Evolutionary conservation across 2,888 invertebrate species (phyloP), one percentile per base, ranked within the genome.

Genomic region (Pyrrhia umbra): DNA sequence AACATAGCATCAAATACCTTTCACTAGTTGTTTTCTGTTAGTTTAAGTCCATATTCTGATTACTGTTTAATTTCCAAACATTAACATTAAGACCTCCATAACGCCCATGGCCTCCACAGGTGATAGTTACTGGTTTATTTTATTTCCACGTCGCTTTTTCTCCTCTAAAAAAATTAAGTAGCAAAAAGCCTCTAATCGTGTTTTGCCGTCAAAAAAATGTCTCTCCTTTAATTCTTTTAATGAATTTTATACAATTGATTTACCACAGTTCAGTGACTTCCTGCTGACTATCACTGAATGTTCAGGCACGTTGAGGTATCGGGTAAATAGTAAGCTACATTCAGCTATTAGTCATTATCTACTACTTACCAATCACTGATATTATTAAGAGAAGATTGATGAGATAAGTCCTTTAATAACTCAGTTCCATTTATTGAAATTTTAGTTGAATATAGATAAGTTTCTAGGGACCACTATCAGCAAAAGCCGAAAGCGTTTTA

Each of bases 171-270:
- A 74, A 55, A 13, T 61, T 20, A 62, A 46, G 21, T 50, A 30
- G 23, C 54, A 77, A 79, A 75, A 72, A 69, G 37, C 6, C 13
- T 30, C 13, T 40, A 50, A 60, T 66, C 20, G 20, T 6, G 78
- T 77, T 74, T 72, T 47, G 47, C 47, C 8, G n/a, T 13, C 25
- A n/a, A 65, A 68, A 68, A 68, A 75, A 52, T 13, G 39, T 56
- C 51, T 77, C 37, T 50, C 59, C 61, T 62, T 70, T 57, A 57
- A 37, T 73, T 59, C 45, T 57, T 60, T 68, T 69, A 79, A 57
- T 56, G 59, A 63, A 59, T 51, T 54, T 56, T 52, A 68, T 57
- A 68, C 51, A 76, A 73, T 70, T 74, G 68, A 76, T 65, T 77
- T 56, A 58, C 39, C 57, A 65, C 62, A 60, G 47, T 62, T 45